Evolutionary conservation across 1,140 invertebrate species (phyloP), one percentile per base, ranked within the genome.

Genomic region (Drosophila nannoptera): DNA sequence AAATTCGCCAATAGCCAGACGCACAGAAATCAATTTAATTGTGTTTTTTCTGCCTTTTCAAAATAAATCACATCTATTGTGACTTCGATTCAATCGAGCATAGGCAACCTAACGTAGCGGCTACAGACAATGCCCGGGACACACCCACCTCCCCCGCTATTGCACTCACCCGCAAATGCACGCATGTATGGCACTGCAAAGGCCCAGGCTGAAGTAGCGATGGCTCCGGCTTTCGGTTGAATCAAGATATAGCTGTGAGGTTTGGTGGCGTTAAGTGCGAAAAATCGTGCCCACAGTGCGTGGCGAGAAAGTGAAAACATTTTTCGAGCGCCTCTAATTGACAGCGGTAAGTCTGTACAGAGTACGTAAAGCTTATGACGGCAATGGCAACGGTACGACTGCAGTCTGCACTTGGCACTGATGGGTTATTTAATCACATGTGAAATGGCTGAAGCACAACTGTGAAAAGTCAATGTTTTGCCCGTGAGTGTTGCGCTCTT

Each of bases 221-320:
- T 59, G 55, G 35, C 62, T 69, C 46, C 52, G 22, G 54, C 54
- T 64, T 66, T 66, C 29, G 67, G 61, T 50, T 66, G 50, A 54
- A 45, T 40, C 12, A 53, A 38, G 55, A 54, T 60, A 31, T 38
- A 65, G 48, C 67, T 60, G 42, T 45, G 61, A 40, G 45, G 56
- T 45, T 61, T 77, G 58, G 9, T 66, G 42, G 61, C 59, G 65
- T 45, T 69, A 73, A 69, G 76, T 73, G 76, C 73, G 69, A 84
- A 80, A 65, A 74, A 68, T 80, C 76, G 73, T 80, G 76, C 60
- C 80, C 80, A 71, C 66, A 73, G 77, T 86, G 80, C 81, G 80
- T 83, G 53, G 61, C 80, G 81, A 80, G 69, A 83, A 83, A 83
- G 80, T 84, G 80, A 78, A 80, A 83, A 80, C 80, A 83, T 83